phyloP scores from a whole-genome alignment of 2,888 invertebrate species.

The Aspidapion aeneum region DNA sequence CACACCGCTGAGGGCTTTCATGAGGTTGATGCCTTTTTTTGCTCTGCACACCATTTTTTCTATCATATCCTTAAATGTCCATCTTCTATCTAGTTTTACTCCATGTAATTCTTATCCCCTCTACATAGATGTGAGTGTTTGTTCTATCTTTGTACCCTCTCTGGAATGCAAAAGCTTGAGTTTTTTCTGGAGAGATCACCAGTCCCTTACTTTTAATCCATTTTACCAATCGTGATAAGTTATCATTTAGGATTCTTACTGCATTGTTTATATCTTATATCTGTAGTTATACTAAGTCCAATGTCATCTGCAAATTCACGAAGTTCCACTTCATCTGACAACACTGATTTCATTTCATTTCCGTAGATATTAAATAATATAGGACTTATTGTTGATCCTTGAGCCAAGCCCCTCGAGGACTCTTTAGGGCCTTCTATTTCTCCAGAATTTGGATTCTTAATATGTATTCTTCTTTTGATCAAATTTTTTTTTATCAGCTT shows the following conservation, averaged over 20 bases:
- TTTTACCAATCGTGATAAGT: neutral
- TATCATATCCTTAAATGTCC: neutral
- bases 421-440: neutral
- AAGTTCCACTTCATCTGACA: neutral
- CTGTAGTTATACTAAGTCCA: too few species aligned
- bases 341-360: too few species aligned
- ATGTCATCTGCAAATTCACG: neutral
- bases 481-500: neutral
- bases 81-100: neutral
- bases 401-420: neutral
- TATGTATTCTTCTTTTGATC: neutral
- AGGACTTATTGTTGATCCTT: neutral
- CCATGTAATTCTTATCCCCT: neutral
- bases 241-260: neutral
- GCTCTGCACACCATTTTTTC: neutral
- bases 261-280: neutral
- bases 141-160: neutral
- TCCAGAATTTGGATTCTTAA: neutral
- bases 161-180: neutral
- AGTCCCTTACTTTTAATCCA: neutral
- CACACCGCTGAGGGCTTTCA: neutral
- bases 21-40: neutral
- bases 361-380: neutral
- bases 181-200: neutral
- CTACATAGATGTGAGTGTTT: neutral